Evolutionary conservation across 2,113 vertebrate genomes (phyloP).

Genomic region (Protobothrops mucrosquamatus): DNA sequence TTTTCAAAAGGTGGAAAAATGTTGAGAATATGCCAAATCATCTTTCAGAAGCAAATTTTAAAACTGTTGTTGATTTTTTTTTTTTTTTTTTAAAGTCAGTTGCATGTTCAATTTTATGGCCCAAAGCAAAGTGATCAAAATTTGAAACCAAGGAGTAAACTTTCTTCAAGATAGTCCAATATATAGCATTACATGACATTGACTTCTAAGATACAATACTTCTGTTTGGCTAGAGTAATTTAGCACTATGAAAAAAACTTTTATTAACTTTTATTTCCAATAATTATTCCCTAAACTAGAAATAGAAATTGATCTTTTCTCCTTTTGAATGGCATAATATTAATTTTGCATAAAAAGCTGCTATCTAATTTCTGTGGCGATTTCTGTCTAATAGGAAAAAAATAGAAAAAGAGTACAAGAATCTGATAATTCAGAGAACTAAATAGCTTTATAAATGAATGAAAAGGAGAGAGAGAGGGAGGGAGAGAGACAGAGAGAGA

Average conservation of each 20-base stretch:
- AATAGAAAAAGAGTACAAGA: constrained; percentile 22
- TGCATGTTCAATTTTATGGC: constrained; percentile 44
- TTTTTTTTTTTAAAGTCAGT: constrained; percentile 29
- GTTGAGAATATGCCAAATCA: not conserved
- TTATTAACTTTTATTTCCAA: constrained; percentile 47
- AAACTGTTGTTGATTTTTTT: not conserved
- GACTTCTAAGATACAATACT: constrained; percentile 23
- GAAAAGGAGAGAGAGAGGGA: constrained; percentile 9
- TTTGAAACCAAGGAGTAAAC: constrained; percentile 35
- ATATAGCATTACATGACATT: not conserved
- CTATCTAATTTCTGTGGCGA: constrained; percentile 30
- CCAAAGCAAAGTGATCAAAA: constrained; percentile 59
- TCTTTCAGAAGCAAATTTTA: constrained; percentile 34
- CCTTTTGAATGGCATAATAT: constrained; percentile 1
- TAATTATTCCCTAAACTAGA: constrained; percentile 31
- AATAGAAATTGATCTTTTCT: constrained; percentile 41
- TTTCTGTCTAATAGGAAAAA: constrained; percentile 32
- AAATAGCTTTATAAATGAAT: constrained; percentile 63
- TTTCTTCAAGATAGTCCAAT: constrained; percentile 33
- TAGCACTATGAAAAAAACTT: not conserved
- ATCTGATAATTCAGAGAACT: not conserved
- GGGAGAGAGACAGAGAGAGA: no score
- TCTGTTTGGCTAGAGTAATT: constrained; percentile 39
- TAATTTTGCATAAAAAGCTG: constrained; percentile 38
- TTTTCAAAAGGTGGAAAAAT: not conserved